Percentiles rank a stretch among this genome's conserved stretches.
These are phyloP conservation scores for Ornithoptera priamus DNA, from an alignment of 2,888 invertebrate genomes.

Conservation along the genomic window DNA sequence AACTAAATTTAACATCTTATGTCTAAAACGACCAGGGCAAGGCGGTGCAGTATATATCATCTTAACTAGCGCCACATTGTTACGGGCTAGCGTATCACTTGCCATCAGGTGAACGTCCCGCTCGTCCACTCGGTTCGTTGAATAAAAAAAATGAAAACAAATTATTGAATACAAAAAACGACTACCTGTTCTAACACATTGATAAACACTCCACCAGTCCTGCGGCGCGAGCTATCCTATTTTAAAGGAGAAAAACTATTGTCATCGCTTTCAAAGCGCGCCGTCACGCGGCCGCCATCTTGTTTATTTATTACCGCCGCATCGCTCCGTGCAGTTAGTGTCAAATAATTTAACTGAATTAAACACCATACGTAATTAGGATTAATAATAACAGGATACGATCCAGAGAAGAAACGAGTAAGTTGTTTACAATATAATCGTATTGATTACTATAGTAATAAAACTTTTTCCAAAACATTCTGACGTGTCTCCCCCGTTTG, in stretches of 20 bases:
- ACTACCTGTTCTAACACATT: conserved; percentile 24
- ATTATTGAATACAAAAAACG: conserved; percentile 22
- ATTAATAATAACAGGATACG: background rate
- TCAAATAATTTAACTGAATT: conserved; percentile 1
- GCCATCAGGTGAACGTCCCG: too few relatives aligned
- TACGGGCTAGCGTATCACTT: too few relatives aligned
- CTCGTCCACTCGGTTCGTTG: too few relatives aligned
- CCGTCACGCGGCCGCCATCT: conserved; percentile 8
- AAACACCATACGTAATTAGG: background rate
- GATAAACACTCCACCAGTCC: conserved; percentile 19
- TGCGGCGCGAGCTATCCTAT: background rate
- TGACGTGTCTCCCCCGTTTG: background rate
- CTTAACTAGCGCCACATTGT: too few relatives aligned
- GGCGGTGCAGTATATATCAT: too few relatives aligned
- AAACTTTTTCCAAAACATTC: background rate
- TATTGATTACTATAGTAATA: background rate
- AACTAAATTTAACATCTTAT: too few relatives aligned
- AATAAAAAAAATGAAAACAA: background rate
- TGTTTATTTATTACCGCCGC: conserved; percentile 2
- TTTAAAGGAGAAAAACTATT: conserved; percentile 2
- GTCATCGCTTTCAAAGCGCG: conserved; percentile 14
- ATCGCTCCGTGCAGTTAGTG: background rate
- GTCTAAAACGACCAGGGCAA: too few relatives aligned
- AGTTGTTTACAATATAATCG: background rate
- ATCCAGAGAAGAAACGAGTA: background rate